These are phyloP conservation scores for Psittacus erithacus DNA, from an alignment of 2,113 vertebrate species.

Conservation along the genomic window DNA sequence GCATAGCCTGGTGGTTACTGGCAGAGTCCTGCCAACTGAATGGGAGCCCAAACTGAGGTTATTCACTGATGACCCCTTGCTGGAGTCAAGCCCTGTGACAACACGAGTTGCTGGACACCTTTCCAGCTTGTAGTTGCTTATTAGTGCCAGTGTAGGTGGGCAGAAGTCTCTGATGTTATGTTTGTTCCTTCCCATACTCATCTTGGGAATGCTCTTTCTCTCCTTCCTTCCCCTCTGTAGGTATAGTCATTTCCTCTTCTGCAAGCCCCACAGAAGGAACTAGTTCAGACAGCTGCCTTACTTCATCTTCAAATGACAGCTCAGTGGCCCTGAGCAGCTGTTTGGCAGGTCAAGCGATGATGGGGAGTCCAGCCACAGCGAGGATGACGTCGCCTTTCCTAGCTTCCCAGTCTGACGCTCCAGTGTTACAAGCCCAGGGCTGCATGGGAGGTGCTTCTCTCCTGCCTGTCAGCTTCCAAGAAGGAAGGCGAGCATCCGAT, in stretches of 20 bases:
- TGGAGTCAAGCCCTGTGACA: background rate
- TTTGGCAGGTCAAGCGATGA: constrained; percentile 76
- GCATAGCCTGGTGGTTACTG: background rate
- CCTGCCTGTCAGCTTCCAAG: constrained; percentile 88
- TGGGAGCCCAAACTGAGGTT: background rate
- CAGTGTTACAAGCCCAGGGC: constrained; percentile 86
- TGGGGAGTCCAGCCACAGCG: constrained; percentile 70
- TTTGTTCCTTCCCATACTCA: constrained; percentile 41
- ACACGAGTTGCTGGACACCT: background rate
- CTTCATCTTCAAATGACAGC: constrained; percentile 75
- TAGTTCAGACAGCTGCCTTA: constrained; percentile 92
- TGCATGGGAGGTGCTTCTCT: constrained; percentile 79
- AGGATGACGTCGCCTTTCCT: constrained; percentile 77
- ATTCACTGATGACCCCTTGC: background rate
- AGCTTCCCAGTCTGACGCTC: constrained; percentile 84
- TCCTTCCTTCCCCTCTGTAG: constrained; percentile 67
- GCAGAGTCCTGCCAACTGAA: background rate
- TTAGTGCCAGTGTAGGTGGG: constrained; percentile 20
- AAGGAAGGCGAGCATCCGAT: constrained; percentile 95
- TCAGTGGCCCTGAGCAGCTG: constrained; percentile 71
- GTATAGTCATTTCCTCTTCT: constrained; percentile 83
- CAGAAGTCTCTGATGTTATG: constrained; percentile 32
- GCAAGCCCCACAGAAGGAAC: constrained; percentile 86
- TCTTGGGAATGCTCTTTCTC: constrained; percentile 48
- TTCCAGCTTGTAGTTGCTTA: background rate